phyloP scores from a whole-genome alignment of 1,140 invertebrate genomes.

The Hydropsyche tenuis region DNA sequence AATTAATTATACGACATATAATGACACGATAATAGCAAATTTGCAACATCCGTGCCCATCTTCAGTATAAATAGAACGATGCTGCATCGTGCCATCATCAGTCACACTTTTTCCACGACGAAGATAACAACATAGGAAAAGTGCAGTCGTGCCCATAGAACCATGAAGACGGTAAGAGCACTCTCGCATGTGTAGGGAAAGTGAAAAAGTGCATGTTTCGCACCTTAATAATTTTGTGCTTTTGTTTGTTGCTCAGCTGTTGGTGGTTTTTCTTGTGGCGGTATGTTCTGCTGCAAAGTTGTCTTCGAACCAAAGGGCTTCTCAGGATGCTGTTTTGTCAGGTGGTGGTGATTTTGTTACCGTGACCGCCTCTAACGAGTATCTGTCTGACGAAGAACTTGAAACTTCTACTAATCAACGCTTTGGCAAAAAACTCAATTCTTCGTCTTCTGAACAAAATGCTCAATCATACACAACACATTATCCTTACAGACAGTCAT shows the following conservation, averaged over 20 bases:
- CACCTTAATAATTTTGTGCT: background rate
- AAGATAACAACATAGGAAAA: slow-evolving; percentile 28
- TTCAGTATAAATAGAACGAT: slow-evolving; percentile 29
- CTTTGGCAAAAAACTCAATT: background rate
- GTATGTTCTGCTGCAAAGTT: background rate
- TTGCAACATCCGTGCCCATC: slow-evolving; percentile 6
- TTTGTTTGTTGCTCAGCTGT: background rate
- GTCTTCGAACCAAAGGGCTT: background rate
- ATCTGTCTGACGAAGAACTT: background rate
- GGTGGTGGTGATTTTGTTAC: background rate
- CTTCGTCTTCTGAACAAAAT: background rate
- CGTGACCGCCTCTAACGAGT: slow-evolving; percentile 2
- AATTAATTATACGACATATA: background rate
- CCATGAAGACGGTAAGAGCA: slow-evolving; percentile 32
- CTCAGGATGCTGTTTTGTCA: background rate
- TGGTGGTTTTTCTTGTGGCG: slow-evolving; percentile 2
- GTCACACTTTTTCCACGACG: slow-evolving; percentile 29
- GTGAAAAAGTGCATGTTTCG: slow-evolving; percentile 3
- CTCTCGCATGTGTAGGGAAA: background rate
- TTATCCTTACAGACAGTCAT: background rate
- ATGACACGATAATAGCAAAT: slow-evolving; percentile 7
- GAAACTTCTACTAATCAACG: background rate
- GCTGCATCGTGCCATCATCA: slow-evolving; percentile 18
- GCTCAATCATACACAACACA: background rate
- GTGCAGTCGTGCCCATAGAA: slow-evolving; percentile 18